phyloP scores from a whole-genome alignment of 2,888 invertebrate species.

The Drosophila neonasuta region DNA sequence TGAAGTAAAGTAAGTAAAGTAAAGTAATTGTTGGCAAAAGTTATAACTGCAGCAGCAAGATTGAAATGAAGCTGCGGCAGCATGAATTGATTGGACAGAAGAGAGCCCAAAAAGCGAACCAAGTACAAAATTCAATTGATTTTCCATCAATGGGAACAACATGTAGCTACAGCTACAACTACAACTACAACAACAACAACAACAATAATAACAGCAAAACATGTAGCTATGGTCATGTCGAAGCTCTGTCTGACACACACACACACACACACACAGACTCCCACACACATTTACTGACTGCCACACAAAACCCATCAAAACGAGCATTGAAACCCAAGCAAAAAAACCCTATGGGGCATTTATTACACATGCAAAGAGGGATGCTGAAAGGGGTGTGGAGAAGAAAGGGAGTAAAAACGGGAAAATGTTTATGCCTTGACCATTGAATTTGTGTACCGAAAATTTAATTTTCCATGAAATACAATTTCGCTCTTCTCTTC shows the following conservation, averaged over 20 bases:
- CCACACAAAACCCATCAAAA: constrained; percentile 36
- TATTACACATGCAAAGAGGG: constrained; percentile 39
- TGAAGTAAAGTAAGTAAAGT: constrained; percentile 26
- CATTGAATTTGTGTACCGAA: constrained; percentile 60
- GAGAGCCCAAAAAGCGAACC: constrained; percentile 15
- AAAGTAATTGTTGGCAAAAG: constrained; percentile 49
- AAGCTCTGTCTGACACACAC: constrained; percentile 26
- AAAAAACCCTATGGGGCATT: constrained; percentile 44
- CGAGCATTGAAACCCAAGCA: constrained; percentile 26
- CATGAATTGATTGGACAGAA: constrained; percentile 53
- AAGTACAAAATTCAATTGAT: constrained; percentile 60
- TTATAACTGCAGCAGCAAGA: constrained; percentile 48
- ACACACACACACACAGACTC: constrained; percentile 8
- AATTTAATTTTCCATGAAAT: constrained; percentile 71
- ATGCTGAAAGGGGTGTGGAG: background rate
- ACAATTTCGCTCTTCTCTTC: constrained; percentile 43
- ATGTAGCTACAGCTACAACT: constrained; percentile 44
- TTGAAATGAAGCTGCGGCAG: constrained; percentile 40
- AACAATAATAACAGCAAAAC: constrained; percentile 13
- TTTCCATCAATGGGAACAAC: constrained; percentile 55
- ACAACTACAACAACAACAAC: constrained; percentile 5
- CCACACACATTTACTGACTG: background rate
- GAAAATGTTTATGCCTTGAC: constrained; percentile 58
- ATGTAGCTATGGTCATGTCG: constrained; percentile 33
- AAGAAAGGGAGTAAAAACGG: background rate